Percentiles rank a stretch among this genome's conserved stretches.
Evolutionary conservation across 2,113 vertebrate species (phyloP).

Genomic region (Stegostoma tigrinum): DNA sequence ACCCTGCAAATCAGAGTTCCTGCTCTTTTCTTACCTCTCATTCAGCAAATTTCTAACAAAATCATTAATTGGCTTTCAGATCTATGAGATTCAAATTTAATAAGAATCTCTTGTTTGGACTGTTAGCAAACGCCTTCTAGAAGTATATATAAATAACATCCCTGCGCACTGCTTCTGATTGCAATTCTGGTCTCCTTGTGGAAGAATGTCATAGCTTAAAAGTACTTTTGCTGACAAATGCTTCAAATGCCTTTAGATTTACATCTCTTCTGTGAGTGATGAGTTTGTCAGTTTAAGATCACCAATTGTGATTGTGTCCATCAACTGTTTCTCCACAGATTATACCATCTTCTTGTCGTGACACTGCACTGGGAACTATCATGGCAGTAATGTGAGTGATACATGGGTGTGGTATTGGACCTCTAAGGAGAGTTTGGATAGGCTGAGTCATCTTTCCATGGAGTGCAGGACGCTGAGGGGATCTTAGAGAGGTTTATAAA

Average conservation of each 20-base stretch:
- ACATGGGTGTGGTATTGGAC: background rate
- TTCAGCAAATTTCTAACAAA: background rate
- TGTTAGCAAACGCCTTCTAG: background rate
- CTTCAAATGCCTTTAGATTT: background rate
- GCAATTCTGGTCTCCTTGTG: background rate
- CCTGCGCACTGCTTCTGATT: background rate
- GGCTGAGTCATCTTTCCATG: too few relatives aligned
- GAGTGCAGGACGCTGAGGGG: too few relatives aligned
- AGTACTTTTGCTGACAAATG: background rate
- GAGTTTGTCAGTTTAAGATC: background rate
- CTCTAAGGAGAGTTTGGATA: too few relatives aligned
- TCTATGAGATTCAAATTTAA: background rate
- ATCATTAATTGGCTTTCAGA: background rate
- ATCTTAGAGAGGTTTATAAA: too few relatives aligned
- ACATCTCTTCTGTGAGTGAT: background rate
- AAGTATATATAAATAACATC: background rate
- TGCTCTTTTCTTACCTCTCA: too few relatives aligned
- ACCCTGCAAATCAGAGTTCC: too few relatives aligned
- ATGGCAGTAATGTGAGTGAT: background rate
- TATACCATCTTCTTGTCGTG: background rate
- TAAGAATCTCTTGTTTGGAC: background rate
- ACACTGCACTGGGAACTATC: background rate
- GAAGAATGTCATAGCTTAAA: background rate
- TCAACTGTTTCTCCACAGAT: background rate
- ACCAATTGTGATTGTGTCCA: background rate